Conservation (phyloP, 1,140 invertebrate genomes). For the Lepidurus packardi region DNA sequence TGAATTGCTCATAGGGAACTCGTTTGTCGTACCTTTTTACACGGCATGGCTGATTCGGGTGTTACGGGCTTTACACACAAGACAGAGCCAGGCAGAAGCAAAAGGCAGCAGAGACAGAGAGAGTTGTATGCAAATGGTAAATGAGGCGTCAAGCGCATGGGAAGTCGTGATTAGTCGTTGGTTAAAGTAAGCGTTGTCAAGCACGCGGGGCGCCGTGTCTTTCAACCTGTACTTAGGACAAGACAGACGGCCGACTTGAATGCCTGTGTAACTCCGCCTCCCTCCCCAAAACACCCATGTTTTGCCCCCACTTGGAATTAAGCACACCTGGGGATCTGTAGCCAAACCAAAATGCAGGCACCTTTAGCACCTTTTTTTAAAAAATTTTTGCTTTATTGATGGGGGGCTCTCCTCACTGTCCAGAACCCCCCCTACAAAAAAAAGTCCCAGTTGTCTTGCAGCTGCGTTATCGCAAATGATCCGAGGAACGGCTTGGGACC, state of each 20-base stretch:
- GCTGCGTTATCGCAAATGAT: neutral
- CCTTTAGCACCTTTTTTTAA: neutral
- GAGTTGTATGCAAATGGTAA: constrained; percentile 16
- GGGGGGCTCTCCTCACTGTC: neutral
- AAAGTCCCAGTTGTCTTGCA: neutral
- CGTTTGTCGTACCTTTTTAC: neutral
- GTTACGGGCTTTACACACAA: neutral
- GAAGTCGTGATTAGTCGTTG: constrained; percentile 21
- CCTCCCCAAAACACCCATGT: constrained; percentile 15
- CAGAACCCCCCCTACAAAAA: neutral
- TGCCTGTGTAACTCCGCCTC: constrained; percentile 15
- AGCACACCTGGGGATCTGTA: neutral
- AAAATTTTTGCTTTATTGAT: neutral
- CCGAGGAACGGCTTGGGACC: neutral
- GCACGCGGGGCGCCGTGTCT: constrained; percentile 19
- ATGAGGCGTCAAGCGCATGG: constrained; percentile 20
- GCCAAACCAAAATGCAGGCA: neutral
- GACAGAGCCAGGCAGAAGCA: neutral
- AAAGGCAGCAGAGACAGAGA: neutral
- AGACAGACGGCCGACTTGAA: constrained; percentile 15
- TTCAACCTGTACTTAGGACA: constrained; percentile 21
- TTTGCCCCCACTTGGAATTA: constrained; percentile 14
- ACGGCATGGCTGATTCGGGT: constrained; percentile 3
- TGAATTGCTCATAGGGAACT: neutral
- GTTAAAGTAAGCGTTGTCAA: constrained; percentile 19